Percentiles rank a stretch among this genome's conserved stretches.
These are phyloP conservation scores for Phrynocephalus versicolor DNA, from an alignment of 2,113 vertebrate genomes.

Conservation along the genomic window DNA sequence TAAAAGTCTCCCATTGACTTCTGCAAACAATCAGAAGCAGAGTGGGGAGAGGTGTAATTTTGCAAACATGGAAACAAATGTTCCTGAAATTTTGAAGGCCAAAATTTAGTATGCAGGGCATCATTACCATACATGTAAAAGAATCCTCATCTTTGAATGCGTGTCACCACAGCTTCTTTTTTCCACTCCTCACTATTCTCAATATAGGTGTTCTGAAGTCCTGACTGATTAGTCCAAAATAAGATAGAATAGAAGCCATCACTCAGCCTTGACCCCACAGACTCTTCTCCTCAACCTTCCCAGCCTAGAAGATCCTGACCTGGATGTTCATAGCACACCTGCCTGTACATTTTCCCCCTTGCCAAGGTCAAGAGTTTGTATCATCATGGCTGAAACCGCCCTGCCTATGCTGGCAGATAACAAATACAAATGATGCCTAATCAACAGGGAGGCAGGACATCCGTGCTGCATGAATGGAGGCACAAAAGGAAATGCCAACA, in stretches of 20 bases:
- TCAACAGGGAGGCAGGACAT: neutral
- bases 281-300: neutral
- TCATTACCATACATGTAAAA: neutral
- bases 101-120: neutral
- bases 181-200: no score
- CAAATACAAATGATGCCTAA: neutral
- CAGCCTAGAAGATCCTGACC: neutral
- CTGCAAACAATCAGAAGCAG: neutral
- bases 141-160: no score
- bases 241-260: neutral
- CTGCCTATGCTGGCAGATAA: neutral
- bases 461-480: neutral
- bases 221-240: neutral
- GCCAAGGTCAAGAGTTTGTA: neutral
- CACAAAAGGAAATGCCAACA: slow-evolving; percentile 8
- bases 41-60: neutral
- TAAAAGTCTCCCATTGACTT: neutral
- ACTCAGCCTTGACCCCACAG: neutral
- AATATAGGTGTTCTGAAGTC: neutral
- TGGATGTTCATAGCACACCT: no score
- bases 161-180: neutral
- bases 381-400: neutral
- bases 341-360: neutral
- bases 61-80: neutral
- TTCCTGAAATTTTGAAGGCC: neutral